Conservation (phyloP, 1,140 invertebrate genomes). For the Liolophura sinensis region DNA sequence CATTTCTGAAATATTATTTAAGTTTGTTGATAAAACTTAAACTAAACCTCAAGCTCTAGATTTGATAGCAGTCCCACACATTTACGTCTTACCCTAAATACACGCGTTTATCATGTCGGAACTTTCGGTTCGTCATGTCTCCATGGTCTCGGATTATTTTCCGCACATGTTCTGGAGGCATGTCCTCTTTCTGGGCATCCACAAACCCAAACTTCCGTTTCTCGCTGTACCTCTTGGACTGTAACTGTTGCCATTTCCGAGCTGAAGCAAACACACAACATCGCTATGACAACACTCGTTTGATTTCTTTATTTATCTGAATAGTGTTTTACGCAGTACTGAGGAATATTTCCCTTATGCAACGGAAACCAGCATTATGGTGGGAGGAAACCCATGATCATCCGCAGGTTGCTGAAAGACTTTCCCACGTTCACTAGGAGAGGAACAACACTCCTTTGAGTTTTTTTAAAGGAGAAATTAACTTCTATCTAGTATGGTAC, state of each 20-base stretch:
- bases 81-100: conserved; percentile 79
- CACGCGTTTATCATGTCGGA: conserved; percentile 97
- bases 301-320: no score
- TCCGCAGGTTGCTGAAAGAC: no score
- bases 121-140: conserved; percentile 99
- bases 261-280: conserved; percentile 61
- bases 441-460: no score
- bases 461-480: no score
- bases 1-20: not conserved
- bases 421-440: no score
- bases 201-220: conserved; percentile 99
- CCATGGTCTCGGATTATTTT: conserved; percentile 99
- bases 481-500: no score
- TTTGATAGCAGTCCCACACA: not conserved
- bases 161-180: conserved; percentile 98
- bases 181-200: conserved; percentile 98
- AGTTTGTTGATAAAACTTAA: not conserved
- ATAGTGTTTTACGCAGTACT: no score
- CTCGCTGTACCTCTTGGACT: conserved; percentile 96
- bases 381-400: no score
- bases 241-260: conserved; percentile 98
- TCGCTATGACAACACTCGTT: not conserved
- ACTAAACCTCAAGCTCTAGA: conserved; percentile 3
- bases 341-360: no score
- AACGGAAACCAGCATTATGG: no score